phyloP scores from a whole-genome alignment of 1,140 invertebrate genomes.

The Trachymyrmex cornetzi region DNA sequence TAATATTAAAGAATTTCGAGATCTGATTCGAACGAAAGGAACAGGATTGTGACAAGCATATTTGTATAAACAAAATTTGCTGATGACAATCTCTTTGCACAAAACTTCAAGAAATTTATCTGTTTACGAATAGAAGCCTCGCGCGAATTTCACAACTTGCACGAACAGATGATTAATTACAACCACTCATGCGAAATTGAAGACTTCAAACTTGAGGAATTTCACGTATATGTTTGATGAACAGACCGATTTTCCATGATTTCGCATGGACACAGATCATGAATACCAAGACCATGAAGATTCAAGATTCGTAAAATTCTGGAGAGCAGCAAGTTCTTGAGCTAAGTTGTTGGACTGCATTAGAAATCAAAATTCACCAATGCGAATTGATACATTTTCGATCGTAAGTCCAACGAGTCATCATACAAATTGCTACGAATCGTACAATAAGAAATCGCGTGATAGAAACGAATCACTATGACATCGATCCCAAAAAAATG shows the following conservation, averaged over 20 bases:
- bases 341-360: background rate
- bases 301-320: constrained; percentile 24
- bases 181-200: background rate
- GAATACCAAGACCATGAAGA: background rate
- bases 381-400: background rate
- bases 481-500: background rate
- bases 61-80: constrained; percentile 1
- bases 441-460: background rate
- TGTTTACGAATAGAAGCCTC: constrained; percentile 13
- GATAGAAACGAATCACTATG: background rate
- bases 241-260: background rate
- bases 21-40: background rate
- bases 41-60: background rate
- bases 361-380: background rate
- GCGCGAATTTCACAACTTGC: background rate
- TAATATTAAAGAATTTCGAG: constrained; percentile 15
- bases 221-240: constrained; percentile 17
- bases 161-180: constrained; percentile 26
- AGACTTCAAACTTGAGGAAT: constrained; percentile 45
- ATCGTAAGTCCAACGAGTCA: background rate
- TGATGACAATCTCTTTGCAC: background rate
- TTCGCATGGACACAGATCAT: background rate
- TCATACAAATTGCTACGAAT: background rate
- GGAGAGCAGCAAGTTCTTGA: background rate
- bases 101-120: constrained; percentile 35